Percentiles rank a stretch among this genome's conserved stretches.
Conservation (phyloP, 2,797 vertebrate species). For the Ptychadena robeensis region DNA sequence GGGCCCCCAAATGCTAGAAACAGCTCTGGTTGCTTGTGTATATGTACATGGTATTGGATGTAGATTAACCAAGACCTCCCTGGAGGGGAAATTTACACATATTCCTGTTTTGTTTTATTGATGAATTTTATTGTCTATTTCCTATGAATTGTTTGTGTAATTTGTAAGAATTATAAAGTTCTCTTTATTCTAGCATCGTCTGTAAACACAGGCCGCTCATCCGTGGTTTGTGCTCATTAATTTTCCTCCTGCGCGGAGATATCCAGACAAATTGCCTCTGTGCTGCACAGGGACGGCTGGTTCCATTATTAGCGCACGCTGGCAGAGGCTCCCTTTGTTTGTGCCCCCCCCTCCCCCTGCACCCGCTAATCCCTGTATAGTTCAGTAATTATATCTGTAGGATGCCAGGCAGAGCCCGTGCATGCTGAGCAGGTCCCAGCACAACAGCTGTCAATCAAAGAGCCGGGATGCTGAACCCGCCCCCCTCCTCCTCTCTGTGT, state of each 20-base stretch:
- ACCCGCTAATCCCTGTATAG: constrained; percentile 5
- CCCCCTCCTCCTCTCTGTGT: not conserved
- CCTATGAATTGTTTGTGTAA: too few species aligned
- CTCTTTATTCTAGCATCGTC: too few species aligned
- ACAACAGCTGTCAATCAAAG: not conserved
- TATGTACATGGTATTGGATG: too few species aligned
- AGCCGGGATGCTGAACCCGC: not conserved
- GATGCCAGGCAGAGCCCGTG: not conserved
- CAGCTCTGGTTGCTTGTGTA: too few species aligned
- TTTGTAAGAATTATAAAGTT: too few species aligned
- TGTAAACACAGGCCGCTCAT: not conserved
- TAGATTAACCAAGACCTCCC: too few species aligned
- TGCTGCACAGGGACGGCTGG: not conserved
- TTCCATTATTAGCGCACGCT: not conserved
- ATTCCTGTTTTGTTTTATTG: too few species aligned
- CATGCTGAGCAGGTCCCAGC: not conserved
- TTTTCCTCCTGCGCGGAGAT: not conserved
- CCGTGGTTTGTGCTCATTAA: not conserved
- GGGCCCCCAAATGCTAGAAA: too few species aligned
- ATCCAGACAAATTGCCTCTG: not conserved
- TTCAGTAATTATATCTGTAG: constrained; percentile 19
- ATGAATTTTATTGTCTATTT: too few species aligned
- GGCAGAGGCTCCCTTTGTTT: not conserved
- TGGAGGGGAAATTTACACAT: too few species aligned
- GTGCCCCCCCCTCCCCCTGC: not conserved